Evolutionary conservation across 2,797 vertebrate species (phyloP).

Genomic region (Rousettus madagascariensis): DNA sequence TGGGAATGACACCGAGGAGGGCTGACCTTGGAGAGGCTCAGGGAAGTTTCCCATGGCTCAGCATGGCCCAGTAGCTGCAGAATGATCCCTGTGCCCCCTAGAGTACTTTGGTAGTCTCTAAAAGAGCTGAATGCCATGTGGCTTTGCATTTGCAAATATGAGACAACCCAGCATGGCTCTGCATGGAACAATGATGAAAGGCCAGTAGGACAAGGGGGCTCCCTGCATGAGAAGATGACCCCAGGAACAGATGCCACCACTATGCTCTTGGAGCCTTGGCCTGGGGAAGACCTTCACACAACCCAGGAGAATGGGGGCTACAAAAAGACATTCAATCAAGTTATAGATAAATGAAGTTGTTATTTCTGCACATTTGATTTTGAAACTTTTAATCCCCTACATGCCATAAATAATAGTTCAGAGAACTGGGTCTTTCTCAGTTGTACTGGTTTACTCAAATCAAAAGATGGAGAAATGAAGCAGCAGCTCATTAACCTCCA

Average conservation of each 20-base stretch:
- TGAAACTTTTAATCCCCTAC: neutral
- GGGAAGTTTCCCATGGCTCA: neutral
- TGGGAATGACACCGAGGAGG: neutral
- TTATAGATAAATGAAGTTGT: neutral
- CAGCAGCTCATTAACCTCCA: neutral
- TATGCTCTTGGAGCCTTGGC: neutral
- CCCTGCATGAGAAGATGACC: neutral
- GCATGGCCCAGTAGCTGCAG: neutral
- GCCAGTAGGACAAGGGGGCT: neutral
- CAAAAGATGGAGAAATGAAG: neutral
- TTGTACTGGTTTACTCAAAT: neutral
- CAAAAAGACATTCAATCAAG: neutral
- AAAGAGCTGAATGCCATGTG: neutral
- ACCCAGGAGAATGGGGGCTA: neutral
- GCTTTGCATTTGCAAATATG: neutral
- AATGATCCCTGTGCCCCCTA: constrained; percentile 33
- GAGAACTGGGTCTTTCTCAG: neutral
- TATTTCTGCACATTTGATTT: neutral
- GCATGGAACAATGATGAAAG: neutral
- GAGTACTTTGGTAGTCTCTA: neutral
- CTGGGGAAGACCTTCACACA: neutral
- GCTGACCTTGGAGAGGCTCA: neutral
- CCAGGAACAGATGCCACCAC: neutral
- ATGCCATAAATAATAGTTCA: neutral
- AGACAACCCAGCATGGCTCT: neutral